A percentile compares a stretch with the other conserved stretches of the same genome.
Evolutionary conservation across 2,888 invertebrate species (phyloP).

Genomic region (Conistra vaccinii): DNA sequence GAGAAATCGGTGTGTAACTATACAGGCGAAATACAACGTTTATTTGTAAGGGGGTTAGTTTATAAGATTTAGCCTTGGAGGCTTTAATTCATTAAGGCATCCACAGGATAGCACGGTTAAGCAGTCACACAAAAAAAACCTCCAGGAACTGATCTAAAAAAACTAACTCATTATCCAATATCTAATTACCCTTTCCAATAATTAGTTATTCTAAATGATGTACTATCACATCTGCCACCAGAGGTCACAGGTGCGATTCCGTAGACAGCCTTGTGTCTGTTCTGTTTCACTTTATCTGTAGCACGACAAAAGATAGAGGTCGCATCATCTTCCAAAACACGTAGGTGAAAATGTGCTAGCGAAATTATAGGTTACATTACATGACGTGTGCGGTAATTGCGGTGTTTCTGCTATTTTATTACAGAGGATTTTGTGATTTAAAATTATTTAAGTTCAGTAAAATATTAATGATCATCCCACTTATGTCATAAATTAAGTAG

Average conservation of each 20-base stretch:
- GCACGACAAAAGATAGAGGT: conserved; percentile 26
- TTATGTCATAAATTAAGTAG: not conserved
- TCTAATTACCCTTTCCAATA: conserved; percentile 10
- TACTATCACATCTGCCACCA: conserved; percentile 45
- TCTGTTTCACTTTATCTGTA: conserved; percentile 31
- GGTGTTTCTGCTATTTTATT: no score
- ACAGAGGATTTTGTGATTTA: no score
- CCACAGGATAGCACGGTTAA: not conserved
- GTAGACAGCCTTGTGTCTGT: conserved; percentile 58
- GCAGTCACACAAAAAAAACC: no score
- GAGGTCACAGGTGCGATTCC: conserved; percentile 52
- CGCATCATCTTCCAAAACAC: not conserved
- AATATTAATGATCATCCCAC: not conserved
- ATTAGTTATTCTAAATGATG: conserved; percentile 17
- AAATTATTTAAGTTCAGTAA: not conserved
- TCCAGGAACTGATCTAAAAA: no score
- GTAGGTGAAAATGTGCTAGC: not conserved
- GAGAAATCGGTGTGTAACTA: no score
- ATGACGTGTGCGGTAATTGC: not conserved
- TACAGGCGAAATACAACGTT: no score
- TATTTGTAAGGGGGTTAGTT: no score
- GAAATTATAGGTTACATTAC: conserved; percentile 22
- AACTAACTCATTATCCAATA: not conserved
- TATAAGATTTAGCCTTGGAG: not conserved
- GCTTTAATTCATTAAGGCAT: not conserved